phyloP scores from a whole-genome alignment of 2,113 vertebrate genomes.

The Psittacus erithacus region DNA sequence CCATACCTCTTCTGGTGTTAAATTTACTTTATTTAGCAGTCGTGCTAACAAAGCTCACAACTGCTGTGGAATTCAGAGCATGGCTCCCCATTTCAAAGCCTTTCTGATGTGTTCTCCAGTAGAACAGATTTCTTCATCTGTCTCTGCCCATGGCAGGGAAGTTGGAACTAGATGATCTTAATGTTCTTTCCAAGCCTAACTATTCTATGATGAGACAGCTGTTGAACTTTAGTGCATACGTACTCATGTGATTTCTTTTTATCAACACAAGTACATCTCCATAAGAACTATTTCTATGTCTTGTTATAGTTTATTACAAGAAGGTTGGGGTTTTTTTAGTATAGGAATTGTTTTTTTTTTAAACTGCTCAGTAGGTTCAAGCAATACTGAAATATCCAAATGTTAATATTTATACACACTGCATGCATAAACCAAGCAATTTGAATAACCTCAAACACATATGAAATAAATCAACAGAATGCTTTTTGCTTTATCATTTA shows the following conservation, averaged over 20 bases:
- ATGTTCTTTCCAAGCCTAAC: too few species aligned
- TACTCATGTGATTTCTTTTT: neutral
- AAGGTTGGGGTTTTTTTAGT: neutral
- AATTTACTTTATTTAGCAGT: neutral
- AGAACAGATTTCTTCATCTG: neutral
- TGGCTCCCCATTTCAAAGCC: neutral
- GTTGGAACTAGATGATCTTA: too few species aligned
- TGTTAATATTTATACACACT: neutral
- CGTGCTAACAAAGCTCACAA: neutral
- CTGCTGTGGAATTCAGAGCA: neutral
- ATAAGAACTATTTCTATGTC: neutral
- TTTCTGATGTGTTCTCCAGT: neutral
- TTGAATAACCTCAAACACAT: neutral
- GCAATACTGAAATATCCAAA: neutral
- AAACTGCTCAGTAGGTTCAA: neutral
- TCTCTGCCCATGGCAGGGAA: too few species aligned
- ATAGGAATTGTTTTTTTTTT: neutral
- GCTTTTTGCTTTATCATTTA: slow-evolving; percentile 35
- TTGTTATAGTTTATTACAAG: neutral
- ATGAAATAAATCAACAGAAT: slow-evolving; percentile 26
- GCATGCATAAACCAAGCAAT: neutral
- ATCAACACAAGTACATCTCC: neutral
- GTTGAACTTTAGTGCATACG: neutral
- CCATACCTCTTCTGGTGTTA: neutral
- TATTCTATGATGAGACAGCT: neutral